phyloP scores from a whole-genome alignment of 1,140 invertebrate species.

The Calliphora vicina region DNA sequence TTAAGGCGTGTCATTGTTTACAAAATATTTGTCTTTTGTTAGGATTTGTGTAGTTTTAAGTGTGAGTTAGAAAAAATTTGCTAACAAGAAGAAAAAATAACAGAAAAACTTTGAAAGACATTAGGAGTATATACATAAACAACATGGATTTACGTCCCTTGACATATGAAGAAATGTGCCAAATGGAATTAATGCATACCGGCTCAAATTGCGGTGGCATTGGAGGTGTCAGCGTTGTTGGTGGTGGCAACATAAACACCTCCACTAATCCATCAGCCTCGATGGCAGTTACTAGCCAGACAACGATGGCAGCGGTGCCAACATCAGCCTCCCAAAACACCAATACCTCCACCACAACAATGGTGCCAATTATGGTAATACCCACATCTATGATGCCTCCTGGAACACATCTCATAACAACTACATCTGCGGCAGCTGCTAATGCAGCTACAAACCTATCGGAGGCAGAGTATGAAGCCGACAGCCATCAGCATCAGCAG shows the following conservation, averaged over 20 bases:
- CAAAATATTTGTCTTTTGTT: not conserved
- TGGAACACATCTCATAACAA: constrained; percentile 5
- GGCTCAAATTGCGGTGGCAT: not conserved
- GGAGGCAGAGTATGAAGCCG: not conserved
- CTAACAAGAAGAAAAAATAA: not conserved
- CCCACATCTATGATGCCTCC: constrained; percentile 52
- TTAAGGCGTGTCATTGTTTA: not conserved
- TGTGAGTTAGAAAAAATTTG: not conserved
- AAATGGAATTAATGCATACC: constrained; percentile 56
- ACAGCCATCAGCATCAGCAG: not conserved
- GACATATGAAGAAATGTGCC: constrained; percentile 59
- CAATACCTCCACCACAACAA: constrained; percentile 40
- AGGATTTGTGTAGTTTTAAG: not conserved
- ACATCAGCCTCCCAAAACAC: constrained; percentile 22
- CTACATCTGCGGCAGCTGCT: constrained; percentile 1
- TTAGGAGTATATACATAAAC: not conserved
- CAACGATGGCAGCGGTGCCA: constrained; percentile 26
- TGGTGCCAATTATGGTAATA: constrained; percentile 61
- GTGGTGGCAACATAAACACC: not conserved
- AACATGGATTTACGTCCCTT: constrained; percentile 57
- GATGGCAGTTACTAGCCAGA: not conserved
- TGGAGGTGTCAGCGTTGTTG: not conserved
- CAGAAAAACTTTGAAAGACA: not conserved
- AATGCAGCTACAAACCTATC: not conserved
- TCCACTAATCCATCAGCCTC: not conserved